Evolutionary conservation across 2,797 vertebrate genomes (phyloP).

Genomic region (Threskiornis aethiopicus): DNA sequence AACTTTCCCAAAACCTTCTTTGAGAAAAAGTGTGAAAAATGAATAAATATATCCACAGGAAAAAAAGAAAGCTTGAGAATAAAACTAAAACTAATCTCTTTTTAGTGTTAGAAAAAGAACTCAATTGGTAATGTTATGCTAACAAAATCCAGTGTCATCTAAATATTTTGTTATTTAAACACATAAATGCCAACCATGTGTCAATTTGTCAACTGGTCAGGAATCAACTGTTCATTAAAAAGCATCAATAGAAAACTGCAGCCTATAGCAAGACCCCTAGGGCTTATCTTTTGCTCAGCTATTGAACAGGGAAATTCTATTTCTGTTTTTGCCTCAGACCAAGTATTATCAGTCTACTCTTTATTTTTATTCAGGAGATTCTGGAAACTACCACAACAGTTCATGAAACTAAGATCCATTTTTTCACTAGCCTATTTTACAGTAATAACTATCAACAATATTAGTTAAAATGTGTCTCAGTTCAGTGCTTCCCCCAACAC

Average conservation of each 20-base stretch:
- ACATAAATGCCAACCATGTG: neutral
- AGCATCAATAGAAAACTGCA: neutral
- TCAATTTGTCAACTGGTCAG: neutral
- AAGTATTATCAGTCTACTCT: neutral
- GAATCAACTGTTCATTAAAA: neutral
- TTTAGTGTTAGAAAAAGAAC: neutral
- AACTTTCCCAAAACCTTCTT: neutral
- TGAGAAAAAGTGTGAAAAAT: neutral
- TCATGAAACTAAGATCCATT: neutral
- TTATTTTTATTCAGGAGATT: neutral
- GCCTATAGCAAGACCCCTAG: neutral
- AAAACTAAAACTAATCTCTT: neutral
- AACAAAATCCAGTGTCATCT: neutral
- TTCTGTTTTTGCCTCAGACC: neutral
- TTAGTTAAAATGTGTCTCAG: slow-evolving; percentile 12
- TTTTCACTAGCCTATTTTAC: neutral
- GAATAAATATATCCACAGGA: neutral
- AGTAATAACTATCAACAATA: neutral
- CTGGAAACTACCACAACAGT: neutral
- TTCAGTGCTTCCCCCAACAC: neutral
- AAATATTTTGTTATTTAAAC: neutral
- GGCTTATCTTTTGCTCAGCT: neutral
- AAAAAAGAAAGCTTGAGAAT: neutral
- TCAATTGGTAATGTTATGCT: neutral
- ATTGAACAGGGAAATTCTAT: neutral